These are phyloP conservation scores for Amblyjoppa fuscipennis DNA, from an alignment of 2,888 invertebrate genomes.

Conservation along the genomic window DNA sequence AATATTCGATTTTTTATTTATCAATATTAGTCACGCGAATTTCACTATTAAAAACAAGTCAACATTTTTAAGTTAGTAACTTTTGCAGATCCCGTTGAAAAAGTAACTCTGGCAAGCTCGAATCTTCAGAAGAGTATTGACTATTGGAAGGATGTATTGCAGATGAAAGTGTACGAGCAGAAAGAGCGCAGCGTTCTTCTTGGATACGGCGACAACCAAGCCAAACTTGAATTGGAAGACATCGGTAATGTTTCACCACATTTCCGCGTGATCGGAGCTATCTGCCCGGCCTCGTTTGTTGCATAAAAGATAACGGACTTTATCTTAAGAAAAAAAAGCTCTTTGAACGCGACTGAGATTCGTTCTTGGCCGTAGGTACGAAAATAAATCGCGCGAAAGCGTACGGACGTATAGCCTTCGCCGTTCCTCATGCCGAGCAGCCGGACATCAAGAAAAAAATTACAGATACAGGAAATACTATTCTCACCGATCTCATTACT, in stretches of 20 bases:
- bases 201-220: constrained; percentile 91
- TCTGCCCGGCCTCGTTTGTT: constrained; percentile 23
- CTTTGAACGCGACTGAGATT: background rate
- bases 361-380: constrained; percentile 84
- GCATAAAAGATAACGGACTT: constrained; percentile 34
- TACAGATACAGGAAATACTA: constrained; percentile 89
- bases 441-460: constrained; percentile 91
- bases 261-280: constrained; percentile 11
- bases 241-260: constrained; percentile 86
- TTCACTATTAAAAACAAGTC: constrained; percentile 28
- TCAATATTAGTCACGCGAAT: background rate
- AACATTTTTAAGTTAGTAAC: constrained; percentile 41
- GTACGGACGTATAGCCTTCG: constrained; percentile 98
- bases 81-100: constrained; percentile 91
- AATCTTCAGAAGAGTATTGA: constrained; percentile 91
- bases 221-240: constrained; percentile 91
- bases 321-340: constrained; percentile 16
- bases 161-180: constrained; percentile 90
- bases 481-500: constrained; percentile 95
- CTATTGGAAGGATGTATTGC: constrained; percentile 94
- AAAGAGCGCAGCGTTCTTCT: constrained; percentile 88
- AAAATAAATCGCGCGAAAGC: constrained; percentile 94
- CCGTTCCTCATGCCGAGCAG: constrained; percentile 92
- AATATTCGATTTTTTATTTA: background rate
- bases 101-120: constrained; percentile 92